Percentiles rank a stretch among this genome's conserved stretches.
phyloP scores from a whole-genome alignment of 2,113 vertebrate genomes.

The Podarcis cretensis region DNA sequence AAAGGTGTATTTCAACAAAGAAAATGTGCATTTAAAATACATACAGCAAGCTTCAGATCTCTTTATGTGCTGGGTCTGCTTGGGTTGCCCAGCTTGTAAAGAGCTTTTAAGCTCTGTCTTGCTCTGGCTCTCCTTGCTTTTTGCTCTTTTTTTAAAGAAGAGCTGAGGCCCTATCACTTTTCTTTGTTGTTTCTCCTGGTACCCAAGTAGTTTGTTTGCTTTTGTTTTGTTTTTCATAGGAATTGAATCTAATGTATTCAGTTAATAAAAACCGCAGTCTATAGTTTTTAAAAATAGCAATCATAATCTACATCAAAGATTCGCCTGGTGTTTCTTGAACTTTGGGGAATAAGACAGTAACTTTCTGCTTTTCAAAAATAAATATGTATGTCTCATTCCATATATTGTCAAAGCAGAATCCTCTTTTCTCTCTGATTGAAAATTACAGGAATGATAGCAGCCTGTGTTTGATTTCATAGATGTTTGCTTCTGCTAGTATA shows the following conservation, averaged over 20 bases:
- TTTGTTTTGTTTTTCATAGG: neutral
- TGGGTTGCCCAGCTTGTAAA: too few relatives aligned
- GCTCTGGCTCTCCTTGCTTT: neutral
- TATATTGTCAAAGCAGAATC: slow-evolving; percentile 51
- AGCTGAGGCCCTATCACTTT: neutral
- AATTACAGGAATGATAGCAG: slow-evolving; percentile 45
- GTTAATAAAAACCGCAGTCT: neutral
- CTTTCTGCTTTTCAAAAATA: neutral
- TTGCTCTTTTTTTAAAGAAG: neutral
- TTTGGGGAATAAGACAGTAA: neutral
- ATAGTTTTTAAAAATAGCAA: neutral
- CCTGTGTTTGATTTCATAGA: slow-evolving; percentile 45
- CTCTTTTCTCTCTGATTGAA: slow-evolving; percentile 52
- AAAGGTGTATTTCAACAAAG: too few relatives aligned
- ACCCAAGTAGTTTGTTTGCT: neutral
- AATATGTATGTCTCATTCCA: slow-evolving; percentile 22
- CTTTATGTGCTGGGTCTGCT: too few relatives aligned
- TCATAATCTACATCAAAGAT: neutral
- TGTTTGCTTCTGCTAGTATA: slow-evolving; percentile 57
- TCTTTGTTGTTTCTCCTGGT: neutral
- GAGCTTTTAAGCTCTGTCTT: too few relatives aligned
- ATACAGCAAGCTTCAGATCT: neutral
- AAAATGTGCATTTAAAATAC: too few relatives aligned
- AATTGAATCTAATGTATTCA: neutral
- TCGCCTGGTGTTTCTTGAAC: neutral